Evolutionary conservation across 2,113 vertebrate genomes (phyloP), one percentile per base, ranked within the genome.

Genomic region (Labrus mixtus): DNA sequence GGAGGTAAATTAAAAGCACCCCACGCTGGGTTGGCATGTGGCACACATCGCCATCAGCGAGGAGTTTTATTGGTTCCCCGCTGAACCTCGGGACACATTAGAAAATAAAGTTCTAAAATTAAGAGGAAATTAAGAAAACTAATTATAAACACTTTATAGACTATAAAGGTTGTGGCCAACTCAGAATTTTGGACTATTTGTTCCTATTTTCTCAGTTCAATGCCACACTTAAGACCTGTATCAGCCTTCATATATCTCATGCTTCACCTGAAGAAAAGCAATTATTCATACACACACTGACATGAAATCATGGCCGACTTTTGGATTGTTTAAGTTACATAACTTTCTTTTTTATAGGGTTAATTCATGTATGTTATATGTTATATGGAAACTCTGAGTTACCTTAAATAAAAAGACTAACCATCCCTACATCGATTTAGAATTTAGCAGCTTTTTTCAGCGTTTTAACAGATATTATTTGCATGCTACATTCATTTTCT

Each of bases 1-100:
- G 70, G 76, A 83, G 79, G 77, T 54, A 68, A 85, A 87, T 88
- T 67, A 82, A 86, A 83, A 66, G 39, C 51, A 60, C 85, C 62
- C 50, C 68, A 74, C 59, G 61, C 23, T 54, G 53, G 25, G 68
- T 22, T 57, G 55, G 59, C 69, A 75, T 73, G 41, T 61, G 0
- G 55, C 54, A 51, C 55, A 75, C 67, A 58, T 72, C 9, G n/a
- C 64, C 33, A 33, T 54, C 64, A 65, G 68, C 56, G 48, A 68
- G 43, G 23, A 53, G 59, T 64, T 68, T 79, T 60, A 53, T 59
- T 65, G 51, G 54, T 79, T 54, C 37, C n/a, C 6, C 33, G 33
- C 33, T 68, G 48, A 39, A 54, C 43, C 53, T 58, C 43, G 2
- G 51, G 22, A 45, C 19, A 45, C n/a, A 70, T 17, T 51, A 29